Evolutionary conservation across 2,797 vertebrate genomes (phyloP), one percentile per base, ranked within the genome.

Genomic region (Lates japonicus): DNA sequence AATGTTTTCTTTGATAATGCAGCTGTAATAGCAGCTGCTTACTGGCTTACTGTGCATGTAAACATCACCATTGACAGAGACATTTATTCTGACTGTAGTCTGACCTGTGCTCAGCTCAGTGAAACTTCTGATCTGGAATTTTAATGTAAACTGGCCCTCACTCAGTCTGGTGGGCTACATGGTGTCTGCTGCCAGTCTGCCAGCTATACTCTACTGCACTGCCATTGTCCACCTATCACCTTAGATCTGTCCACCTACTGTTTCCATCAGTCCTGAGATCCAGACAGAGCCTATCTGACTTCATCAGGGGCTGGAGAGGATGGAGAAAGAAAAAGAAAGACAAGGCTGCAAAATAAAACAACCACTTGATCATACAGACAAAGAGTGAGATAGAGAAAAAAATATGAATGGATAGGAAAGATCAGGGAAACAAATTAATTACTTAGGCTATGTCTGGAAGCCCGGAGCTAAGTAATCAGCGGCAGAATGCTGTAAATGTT

Each of bases 391-490:
- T 63, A 17, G 64, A 78, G 37, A 66, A 72, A 83, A 31, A 82
- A 80, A 86, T 67, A 77, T 72, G 67, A 86, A 77, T 63, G 69
- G 62, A 80, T 29, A 9, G 66, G 42, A 58, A 78, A 78, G 79
- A 81, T 58, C 58, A 73, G 20, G 62, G 62, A 77, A 22, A 78
- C 52, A 72, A 51, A 74, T 65, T 78, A 66, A 86, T 88, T 88
- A 74, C 77, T 82, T 72, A 59, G 60, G 54, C 42, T 57, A 57
- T 52, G 70, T 70, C 42, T 3, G 70, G 62, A 70, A 87, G 85
- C 78, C 60, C 20, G 22, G 3, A 84, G 89, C 87, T 82, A 75
- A 83, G 83, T 83, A 85, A 87, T 88, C 77, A 87, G 78, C 25
- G 31, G 76, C 85, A 77, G 72, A 72, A 70, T 52, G 75, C 9